Evolutionary conservation across 2,113 vertebrate species (phyloP).

Genomic region (Archilochus colubris): DNA sequence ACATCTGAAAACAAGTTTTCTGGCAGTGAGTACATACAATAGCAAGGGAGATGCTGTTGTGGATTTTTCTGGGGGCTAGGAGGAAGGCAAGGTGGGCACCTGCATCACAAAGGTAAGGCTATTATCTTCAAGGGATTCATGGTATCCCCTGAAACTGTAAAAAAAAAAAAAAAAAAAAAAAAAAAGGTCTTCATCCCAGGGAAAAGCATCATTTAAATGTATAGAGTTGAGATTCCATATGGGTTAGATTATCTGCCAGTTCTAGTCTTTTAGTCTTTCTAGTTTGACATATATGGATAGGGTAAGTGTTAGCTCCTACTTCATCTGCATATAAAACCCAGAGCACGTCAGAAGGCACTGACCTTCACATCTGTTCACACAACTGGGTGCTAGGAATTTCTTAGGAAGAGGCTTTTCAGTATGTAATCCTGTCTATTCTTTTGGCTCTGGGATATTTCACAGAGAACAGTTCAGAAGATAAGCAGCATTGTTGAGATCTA

Average conservation of each 20-base stretch:
- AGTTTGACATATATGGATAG: background rate
- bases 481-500: background rate
- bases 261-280: background rate
- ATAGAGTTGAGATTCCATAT: background rate
- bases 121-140: background rate
- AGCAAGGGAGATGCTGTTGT: background rate
- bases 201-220: background rate
- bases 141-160: background rate
- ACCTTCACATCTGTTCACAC: background rate
- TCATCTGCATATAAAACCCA: background rate
- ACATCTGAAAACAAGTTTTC: background rate
- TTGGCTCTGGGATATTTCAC: background rate
- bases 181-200: background rate
- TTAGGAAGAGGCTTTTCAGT: background rate
- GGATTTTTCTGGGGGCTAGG: background rate
- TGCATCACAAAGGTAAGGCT: background rate
- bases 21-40: background rate
- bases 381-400: background rate
- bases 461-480: background rate
- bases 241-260: background rate
- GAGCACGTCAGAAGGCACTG: fast-evolving
- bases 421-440: background rate
- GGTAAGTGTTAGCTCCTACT: background rate
- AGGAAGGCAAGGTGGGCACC: background rate
- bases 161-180: background rate